A percentile compares a stretch with the other conserved stretches of the same genome.
Evolutionary conservation across 2,888 invertebrate genomes (phyloP).

Genomic region (Brachynemurus nebulosus): DNA sequence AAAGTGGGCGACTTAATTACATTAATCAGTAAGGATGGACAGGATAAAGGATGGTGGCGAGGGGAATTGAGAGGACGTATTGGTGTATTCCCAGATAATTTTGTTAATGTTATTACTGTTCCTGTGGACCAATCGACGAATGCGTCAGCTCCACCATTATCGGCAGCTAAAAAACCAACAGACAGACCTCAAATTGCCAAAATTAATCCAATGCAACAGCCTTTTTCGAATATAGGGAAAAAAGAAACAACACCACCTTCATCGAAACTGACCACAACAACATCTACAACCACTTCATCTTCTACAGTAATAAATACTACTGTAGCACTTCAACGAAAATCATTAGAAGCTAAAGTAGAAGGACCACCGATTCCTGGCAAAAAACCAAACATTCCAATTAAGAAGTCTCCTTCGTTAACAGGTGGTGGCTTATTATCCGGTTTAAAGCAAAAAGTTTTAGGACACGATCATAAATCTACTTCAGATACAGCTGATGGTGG

Average conservation of each 20-base stretch:
- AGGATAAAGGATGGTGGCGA: slow-evolving; percentile 97
- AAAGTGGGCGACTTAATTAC: slow-evolving; percentile 77
- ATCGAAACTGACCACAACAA: background rate
- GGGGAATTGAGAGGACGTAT: slow-evolving; percentile 80
- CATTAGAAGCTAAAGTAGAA: slow-evolving; percentile 27
- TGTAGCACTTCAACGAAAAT: slow-evolving; percentile 40
- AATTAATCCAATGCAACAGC: slow-evolving; percentile 20
- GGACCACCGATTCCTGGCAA: slow-evolving; percentile 39
- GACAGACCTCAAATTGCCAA: slow-evolving; percentile 11
- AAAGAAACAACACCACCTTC: background rate
- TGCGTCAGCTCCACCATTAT: background rate
- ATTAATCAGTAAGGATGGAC: slow-evolving; percentile 76
- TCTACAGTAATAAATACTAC: slow-evolving; percentile 28
- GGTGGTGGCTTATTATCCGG: slow-evolving; percentile 42
- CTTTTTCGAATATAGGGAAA: no score
- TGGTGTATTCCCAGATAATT: slow-evolving; percentile 97
- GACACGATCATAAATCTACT: slow-evolving; percentile 36
- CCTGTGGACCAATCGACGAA: background rate
- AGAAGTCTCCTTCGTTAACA: slow-evolving; percentile 49
- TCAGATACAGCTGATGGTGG: slow-evolving; percentile 34
- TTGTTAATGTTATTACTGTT: slow-evolving; percentile 55
- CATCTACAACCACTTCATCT: background rate
- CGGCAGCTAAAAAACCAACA: background rate
- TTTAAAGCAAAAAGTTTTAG: slow-evolving; percentile 42
- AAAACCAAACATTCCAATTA: slow-evolving; percentile 51